Evolutionary conservation across 1,140 invertebrate species (phyloP).

Genomic region (Aphaenogaster rudis): DNA sequence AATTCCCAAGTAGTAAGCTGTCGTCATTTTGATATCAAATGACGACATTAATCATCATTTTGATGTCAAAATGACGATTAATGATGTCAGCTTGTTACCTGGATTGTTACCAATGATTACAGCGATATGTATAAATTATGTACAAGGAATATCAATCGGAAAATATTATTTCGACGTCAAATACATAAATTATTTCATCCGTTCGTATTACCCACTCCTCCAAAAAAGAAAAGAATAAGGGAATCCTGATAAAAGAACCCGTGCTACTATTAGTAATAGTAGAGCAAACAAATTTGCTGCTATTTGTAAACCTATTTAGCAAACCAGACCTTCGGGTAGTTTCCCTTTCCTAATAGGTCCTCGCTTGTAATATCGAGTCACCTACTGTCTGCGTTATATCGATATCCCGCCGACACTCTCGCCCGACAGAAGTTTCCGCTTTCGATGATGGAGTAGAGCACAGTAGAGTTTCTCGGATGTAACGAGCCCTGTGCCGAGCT

Average conservation of each 20-base stretch:
- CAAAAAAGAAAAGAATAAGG: neutral
- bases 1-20: neutral
- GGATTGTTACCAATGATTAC: neutral
- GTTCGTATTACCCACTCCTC: neutral
- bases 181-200: neutral
- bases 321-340: neutral
- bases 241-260: neutral
- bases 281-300: neutral
- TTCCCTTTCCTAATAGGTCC: neutral
- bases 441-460: neutral
- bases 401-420: neutral
- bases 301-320: constrained; percentile 6
- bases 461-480: neutral
- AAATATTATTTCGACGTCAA: neutral
- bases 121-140: neutral
- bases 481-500: neutral
- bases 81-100: too few relatives aligned
- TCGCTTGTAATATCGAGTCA: neutral
- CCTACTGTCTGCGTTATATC: neutral
- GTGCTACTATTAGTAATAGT: too few relatives aligned
- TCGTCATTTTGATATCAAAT: too few relatives aligned
- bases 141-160: neutral
- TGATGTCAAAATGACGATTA: too few relatives aligned
- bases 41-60: too few relatives aligned
- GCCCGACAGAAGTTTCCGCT: constrained; percentile 23